Conservation (phyloP, 2,888 invertebrate species). For the Plagodis pulveraria region DNA sequence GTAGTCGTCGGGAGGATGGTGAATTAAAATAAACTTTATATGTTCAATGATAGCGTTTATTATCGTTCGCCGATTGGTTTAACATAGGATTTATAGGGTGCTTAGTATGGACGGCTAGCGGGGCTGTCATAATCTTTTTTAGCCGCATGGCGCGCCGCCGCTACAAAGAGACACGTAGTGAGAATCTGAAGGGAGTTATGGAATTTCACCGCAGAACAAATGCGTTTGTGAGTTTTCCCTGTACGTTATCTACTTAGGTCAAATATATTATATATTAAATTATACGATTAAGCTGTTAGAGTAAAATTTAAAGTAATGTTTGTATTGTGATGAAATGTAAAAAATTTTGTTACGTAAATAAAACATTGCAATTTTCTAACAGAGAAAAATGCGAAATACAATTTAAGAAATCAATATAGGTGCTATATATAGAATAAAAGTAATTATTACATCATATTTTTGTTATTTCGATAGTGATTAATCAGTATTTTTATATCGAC, state of each 20-base stretch:
- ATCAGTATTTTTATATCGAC: no score
- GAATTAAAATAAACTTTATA: constrained; percentile 62
- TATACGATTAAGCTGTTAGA: background rate
- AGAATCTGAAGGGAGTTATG: constrained; percentile 65
- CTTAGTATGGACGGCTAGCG: constrained; percentile 65
- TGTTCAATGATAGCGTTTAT: constrained; percentile 49
- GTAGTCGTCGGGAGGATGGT: constrained; percentile 51
- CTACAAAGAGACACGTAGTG: constrained; percentile 67
- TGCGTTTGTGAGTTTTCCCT: constrained; percentile 22
- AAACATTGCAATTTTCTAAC: background rate
- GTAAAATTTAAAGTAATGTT: background rate
- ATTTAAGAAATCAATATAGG: no score
- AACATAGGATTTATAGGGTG: constrained; percentile 71
- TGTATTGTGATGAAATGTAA: background rate
- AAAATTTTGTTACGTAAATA: background rate
- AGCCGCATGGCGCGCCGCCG: constrained; percentile 75
- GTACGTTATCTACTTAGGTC: background rate
- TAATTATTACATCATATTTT: no score
- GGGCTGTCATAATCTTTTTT: constrained; percentile 83
- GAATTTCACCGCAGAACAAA: constrained; percentile 56
- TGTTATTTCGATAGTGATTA: no score
- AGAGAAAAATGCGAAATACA: no score
- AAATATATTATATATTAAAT: no score
- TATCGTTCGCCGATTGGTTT: constrained; percentile 45
- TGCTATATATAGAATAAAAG: no score